Evolutionary conservation across 2,888 invertebrate species (phyloP).

Genomic region (Augiades crinisus): DNA sequence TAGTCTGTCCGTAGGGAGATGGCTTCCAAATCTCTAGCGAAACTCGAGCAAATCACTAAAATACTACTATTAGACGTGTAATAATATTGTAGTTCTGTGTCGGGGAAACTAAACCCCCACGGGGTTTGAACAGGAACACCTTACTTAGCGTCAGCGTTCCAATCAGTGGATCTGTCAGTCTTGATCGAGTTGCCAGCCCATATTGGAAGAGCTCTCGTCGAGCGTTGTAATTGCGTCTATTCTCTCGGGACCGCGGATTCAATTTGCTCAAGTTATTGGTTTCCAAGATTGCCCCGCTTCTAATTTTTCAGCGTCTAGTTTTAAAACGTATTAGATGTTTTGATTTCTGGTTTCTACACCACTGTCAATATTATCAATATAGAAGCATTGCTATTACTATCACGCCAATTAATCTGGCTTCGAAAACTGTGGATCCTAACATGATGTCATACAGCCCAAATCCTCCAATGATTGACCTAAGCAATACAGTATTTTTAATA

Average conservation of each 20-base stretch:
- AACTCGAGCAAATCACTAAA: too few relatives aligned
- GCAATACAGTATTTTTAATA: too few relatives aligned
- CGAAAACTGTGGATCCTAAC: too few relatives aligned
- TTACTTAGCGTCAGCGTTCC: constrained; percentile 3
- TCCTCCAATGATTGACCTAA: too few relatives aligned
- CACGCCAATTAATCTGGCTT: too few relatives aligned
- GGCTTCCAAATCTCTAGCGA: too few relatives aligned
- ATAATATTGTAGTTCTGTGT: neutral
- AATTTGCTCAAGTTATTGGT: constrained; percentile 10
- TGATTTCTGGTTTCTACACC: neutral
- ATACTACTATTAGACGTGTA: too few relatives aligned
- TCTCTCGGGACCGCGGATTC: neutral
- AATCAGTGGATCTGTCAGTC: constrained; percentile 8
- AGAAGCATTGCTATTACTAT: too few relatives aligned
- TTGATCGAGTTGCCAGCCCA: constrained; percentile 3
- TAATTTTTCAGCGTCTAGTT: constrained; percentile 1
- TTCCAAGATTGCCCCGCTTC: neutral
- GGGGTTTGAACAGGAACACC: neutral
- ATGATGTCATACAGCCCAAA: too few relatives aligned
- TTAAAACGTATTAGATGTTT: too few relatives aligned
- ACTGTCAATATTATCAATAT: neutral
- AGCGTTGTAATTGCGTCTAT: neutral
- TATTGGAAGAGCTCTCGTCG: constrained; percentile 13
- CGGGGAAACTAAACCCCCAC: neutral
- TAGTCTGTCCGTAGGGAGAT: too few relatives aligned